These are phyloP conservation scores for Eristalis tenax DNA, from an alignment of 2,888 invertebrate species.

Conservation along the genomic window DNA sequence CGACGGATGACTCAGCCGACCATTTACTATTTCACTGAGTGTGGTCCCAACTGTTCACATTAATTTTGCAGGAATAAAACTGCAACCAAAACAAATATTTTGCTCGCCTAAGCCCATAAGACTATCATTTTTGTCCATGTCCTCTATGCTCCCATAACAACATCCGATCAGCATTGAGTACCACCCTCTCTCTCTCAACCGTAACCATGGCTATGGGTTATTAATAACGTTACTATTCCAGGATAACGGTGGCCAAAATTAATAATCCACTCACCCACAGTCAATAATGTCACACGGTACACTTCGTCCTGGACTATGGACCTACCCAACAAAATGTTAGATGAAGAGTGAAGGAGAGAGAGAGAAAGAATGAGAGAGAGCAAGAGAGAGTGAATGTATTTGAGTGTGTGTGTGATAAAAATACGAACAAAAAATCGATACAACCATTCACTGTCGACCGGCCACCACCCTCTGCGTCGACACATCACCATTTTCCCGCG, in stretches of 20 bases:
- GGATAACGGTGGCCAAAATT: slow-evolving; percentile 59
- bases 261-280: slow-evolving; percentile 47
- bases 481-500: slow-evolving; percentile 1
- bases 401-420: slow-evolving; percentile 36
- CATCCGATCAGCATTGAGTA: neutral
- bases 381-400: neutral
- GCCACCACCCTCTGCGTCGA: slow-evolving; percentile 2
- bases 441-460: neutral
- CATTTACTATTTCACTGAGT: neutral
- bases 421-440: slow-evolving; percentile 61
- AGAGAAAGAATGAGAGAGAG: neutral
- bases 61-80: neutral
- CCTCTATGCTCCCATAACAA: neutral
- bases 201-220: slow-evolving; percentile 37
- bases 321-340: neutral
- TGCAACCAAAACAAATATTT: neutral
- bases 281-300: slow-evolving; percentile 49
- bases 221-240: slow-evolving; percentile 58
- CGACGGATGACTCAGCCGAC: neutral
- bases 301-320: slow-evolving; percentile 1
- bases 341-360: neutral
- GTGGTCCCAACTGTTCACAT: neutral
- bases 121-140: neutral
- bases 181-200: neutral
- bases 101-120: neutral